A percentile compares a stretch with the other conserved stretches of the same genome.
Conservation (phyloP, 2,113 vertebrate species). For the Gallinago jamesoni region DNA sequence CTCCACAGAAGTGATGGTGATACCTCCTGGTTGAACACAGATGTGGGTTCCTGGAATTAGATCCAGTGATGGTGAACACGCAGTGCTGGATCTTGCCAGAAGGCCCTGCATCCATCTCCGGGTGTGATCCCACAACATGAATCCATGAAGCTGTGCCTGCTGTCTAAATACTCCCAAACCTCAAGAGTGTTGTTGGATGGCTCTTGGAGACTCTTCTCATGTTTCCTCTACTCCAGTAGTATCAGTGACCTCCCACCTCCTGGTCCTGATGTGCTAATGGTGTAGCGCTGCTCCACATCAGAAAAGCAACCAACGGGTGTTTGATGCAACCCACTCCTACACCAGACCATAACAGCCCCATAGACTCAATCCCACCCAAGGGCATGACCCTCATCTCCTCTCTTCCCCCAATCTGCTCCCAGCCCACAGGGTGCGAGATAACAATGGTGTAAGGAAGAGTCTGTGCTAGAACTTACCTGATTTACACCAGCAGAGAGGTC, state of each 20-base stretch:
- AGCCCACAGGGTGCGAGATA: background rate
- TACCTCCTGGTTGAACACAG: background rate
- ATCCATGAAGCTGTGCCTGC: background rate
- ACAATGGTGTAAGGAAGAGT: background rate
- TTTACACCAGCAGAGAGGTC: background rate
- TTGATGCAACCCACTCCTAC: background rate
- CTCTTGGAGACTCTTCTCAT: background rate
- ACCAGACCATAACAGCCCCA: background rate
- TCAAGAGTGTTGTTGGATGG: background rate
- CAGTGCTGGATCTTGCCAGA: background rate
- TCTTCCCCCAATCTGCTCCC: background rate
- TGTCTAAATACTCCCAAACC: background rate
- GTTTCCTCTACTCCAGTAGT: background rate
- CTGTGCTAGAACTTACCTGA: background rate
- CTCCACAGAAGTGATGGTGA: background rate
- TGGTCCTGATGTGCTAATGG: background rate
- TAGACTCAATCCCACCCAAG: background rate
- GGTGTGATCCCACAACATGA: rapidly evolving
- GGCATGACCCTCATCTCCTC: background rate
- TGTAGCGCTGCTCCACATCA: background rate
- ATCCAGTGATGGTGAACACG: background rate
- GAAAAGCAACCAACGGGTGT: rapidly evolving
- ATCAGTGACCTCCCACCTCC: background rate
- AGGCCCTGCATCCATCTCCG: background rate
- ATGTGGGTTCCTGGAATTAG: background rate